A percentile compares a stretch with the other conserved stretches of the same genome.
Evolutionary conservation across 2,797 vertebrate species (phyloP).

Genomic region (Cyclopterus lumpus): DNA sequence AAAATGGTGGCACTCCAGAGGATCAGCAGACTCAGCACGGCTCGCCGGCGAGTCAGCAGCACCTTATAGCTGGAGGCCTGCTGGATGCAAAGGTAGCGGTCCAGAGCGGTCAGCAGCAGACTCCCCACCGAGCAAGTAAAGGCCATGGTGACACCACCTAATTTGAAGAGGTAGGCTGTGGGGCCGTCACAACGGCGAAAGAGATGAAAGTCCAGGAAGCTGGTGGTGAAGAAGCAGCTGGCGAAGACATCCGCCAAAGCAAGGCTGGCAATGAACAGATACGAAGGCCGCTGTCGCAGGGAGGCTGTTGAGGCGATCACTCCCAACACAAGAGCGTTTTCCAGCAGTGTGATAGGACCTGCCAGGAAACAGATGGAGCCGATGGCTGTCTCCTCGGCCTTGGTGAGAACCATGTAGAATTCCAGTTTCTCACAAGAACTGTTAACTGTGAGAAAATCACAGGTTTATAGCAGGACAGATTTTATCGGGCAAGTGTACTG

Average conservation of each 20-base stretch:
- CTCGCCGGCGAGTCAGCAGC: constrained; percentile 86
- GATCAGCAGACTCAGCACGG: constrained; percentile 80
- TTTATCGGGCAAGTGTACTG: neutral
- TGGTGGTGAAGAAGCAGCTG: constrained; percentile 89
- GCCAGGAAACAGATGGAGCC: constrained; percentile 85
- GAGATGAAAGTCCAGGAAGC: constrained; percentile 92
- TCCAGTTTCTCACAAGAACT: constrained; percentile 67
- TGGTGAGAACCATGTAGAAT: constrained; percentile 87
- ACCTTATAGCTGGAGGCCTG: constrained; percentile 86
- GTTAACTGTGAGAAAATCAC: constrained; percentile 53
- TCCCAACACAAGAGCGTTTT: constrained; percentile 87
- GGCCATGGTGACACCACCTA: constrained; percentile 90
- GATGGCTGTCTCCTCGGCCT: constrained; percentile 79
- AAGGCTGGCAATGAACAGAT: constrained; percentile 91
- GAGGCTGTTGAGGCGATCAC: constrained; percentile 84
- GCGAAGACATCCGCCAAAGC: constrained; percentile 91
- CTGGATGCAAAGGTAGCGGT: constrained; percentile 93
- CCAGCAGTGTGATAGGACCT: constrained; percentile 87
- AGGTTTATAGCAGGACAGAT: neutral
- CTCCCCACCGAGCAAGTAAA: constrained; percentile 94
- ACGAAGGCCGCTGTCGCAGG: constrained; percentile 89
- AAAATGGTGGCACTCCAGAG: constrained; percentile 85
- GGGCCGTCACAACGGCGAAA: constrained; percentile 67
- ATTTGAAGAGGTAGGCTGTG: constrained; percentile 88
- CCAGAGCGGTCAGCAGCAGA: constrained; percentile 91